Evolutionary conservation across 2,888 invertebrate species (phyloP), one percentile per base, ranked within the genome.

Genomic region (Myathropa florea): DNA sequence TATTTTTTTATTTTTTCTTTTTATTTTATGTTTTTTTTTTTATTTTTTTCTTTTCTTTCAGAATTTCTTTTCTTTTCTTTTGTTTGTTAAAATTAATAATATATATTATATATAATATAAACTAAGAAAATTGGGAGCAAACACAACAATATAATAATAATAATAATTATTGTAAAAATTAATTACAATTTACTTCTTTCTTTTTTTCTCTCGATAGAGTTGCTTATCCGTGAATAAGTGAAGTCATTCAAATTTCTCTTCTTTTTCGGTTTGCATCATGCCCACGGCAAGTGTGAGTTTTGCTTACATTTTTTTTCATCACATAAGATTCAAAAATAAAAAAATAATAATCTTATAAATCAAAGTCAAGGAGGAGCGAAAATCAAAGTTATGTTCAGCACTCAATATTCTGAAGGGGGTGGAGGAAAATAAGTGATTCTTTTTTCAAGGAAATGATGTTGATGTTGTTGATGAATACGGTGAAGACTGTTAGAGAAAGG

Each of bases 111-210:
- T 78, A 64, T 82, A 82, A 85, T 85, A 82, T 72, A 82, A 85
- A 81, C 85, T 82, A 85, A 82, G 72, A 80, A 85, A 82, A 85
- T 77, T 77, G 85, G 85, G 85, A 77, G 85, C 85, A 85, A 85
- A 85, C 85, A 85, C 85, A 85, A 85, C 85, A 85, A 85, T 68
- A 33, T 85, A 82, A 78, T 85, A 81, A 82, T 85, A 68, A 85
- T 70, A 70, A 68, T 75, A 75, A 73, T 73, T 59, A 53, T 72
- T 81, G 30, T 76, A 84, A 80, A 83, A 80, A 70, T 67, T 7
- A 77, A 53, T 83, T 36, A 75, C 65, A 84, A 67, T 61, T 63
- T 36, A 76, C 61, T 46, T 39, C 36, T 39, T 39, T n/a, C 6
- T 46, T n/a, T n/a, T 18, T 18, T 6, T 46, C 46, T 46, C 46